Conservation (phyloP, 2,797 vertebrate species). For the Dallia pectoralis region DNA sequence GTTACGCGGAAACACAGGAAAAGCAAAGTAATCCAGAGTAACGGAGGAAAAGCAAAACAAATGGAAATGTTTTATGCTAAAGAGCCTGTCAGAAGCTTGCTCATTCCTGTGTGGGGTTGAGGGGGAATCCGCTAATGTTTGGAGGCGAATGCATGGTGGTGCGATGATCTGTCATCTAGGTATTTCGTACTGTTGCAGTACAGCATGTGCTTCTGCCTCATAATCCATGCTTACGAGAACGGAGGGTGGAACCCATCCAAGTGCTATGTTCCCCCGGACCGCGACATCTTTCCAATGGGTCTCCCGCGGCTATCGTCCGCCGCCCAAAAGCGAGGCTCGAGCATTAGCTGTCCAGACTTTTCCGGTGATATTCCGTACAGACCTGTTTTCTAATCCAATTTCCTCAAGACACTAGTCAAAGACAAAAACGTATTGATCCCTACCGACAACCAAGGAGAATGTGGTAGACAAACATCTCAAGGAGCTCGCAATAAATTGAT, state of each 20-base stretch:
- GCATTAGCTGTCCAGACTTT: slow-evolving; percentile 51
- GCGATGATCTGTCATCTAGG: slow-evolving; percentile 32
- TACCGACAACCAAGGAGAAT: slow-evolving; percentile 28
- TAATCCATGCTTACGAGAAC: slow-evolving; percentile 23
- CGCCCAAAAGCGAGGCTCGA: slow-evolving; percentile 18
- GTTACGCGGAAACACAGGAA: slow-evolving; percentile 43
- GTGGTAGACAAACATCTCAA: slow-evolving; percentile 30
- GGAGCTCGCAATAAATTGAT: slow-evolving; percentile 42
- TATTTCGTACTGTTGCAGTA: slow-evolving; percentile 27
- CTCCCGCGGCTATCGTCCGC: slow-evolving; percentile 22
- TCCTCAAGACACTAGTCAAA: slow-evolving; percentile 12
- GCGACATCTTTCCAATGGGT: slow-evolving; percentile 33
- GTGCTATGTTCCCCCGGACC: slow-evolving; percentile 44
- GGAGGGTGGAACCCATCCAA: slow-evolving; percentile 45
- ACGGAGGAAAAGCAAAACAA: slow-evolving; percentile 24
- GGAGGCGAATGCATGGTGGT: slow-evolving; percentile 24
- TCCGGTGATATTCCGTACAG: slow-evolving; percentile 25
- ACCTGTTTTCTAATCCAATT: slow-evolving; percentile 18
- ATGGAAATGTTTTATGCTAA: slow-evolving; percentile 29
- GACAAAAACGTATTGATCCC: background rate
- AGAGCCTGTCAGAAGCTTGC: slow-evolving; percentile 6
- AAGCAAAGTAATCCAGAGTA: slow-evolving; percentile 39
- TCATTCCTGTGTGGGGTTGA: background rate
- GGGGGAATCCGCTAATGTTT: slow-evolving; percentile 22
- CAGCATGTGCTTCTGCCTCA: slow-evolving; percentile 7